These are phyloP conservation scores for Crotalus helleri DNA, from an alignment of 2,113 vertebrate genomes.

Conservation along the genomic window DNA sequence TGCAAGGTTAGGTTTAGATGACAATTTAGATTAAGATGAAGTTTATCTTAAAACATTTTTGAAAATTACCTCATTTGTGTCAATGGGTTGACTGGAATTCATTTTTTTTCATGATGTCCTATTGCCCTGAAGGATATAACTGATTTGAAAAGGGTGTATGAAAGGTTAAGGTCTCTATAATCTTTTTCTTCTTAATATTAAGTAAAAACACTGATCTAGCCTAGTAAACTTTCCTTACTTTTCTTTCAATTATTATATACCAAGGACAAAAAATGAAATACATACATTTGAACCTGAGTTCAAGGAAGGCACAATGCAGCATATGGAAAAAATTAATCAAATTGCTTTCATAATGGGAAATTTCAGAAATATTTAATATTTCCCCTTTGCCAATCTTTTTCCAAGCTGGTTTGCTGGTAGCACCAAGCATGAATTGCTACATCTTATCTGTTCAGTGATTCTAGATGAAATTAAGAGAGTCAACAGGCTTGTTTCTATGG, in stretches of 20 bases:
- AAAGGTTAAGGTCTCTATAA: not conserved
- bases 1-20: not conserved
- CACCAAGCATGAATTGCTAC: not conserved
- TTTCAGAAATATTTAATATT: not conserved
- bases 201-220: not conserved
- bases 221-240: not conserved
- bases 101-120: not conserved
- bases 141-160: not conserved
- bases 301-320: not conserved
- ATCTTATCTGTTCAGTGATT: not conserved
- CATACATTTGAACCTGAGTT: not conserved
- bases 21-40: not conserved
- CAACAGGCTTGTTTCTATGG: not conserved
- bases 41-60: not conserved
- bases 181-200: not conserved
- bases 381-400: not conserved
- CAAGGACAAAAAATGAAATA: not conserved
- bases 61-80: not conserved
- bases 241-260: not conserved
- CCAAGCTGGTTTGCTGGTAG: not conserved
- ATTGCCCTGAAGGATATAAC: not conserved
- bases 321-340: not conserved
- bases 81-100: not conserved
- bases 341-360: not conserved
- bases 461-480: not conserved